phyloP scores from a whole-genome alignment of 2,797 vertebrate species.

The Salarias fasciatus region DNA sequence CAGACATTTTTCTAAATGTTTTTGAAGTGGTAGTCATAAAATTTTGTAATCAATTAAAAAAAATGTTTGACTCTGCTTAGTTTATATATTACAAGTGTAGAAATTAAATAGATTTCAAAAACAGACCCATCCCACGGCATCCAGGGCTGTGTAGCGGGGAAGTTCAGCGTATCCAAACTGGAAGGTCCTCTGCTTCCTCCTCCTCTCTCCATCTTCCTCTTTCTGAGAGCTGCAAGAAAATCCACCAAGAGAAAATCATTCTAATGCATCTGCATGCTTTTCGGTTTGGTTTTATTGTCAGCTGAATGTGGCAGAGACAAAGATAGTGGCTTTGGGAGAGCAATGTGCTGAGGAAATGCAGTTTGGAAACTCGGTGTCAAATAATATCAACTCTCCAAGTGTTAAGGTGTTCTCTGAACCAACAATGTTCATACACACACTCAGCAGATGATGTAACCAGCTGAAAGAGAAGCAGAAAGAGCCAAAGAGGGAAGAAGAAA shows the following conservation, averaged over 20 bases:
- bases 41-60: too few species aligned
- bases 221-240: slow-evolving; percentile 70
- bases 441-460: slow-evolving; percentile 58
- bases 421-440: slow-evolving; percentile 1
- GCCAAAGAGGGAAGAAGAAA: slow-evolving; percentile 33
- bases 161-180: slow-evolving; percentile 76
- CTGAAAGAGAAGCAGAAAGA: slow-evolving; percentile 42
- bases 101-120: neutral
- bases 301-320: too few species aligned
- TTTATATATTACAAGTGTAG: too few species aligned
- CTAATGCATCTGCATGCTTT: neutral
- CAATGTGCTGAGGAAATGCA: neutral
- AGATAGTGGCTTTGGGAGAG: too few species aligned
- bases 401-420: slow-evolving; percentile 7
- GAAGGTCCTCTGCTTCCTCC: slow-evolving; percentile 78
- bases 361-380: too few species aligned
- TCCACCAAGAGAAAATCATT: slow-evolving; percentile 3
- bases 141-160: slow-evolving; percentile 82
- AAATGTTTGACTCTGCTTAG: too few species aligned
- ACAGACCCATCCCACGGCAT: slow-evolving; percentile 90
- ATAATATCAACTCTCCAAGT: too few species aligned
- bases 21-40: too few species aligned
- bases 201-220: slow-evolving; percentile 73
- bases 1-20: too few species aligned
- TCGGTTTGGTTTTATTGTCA: neutral